Conservation (phyloP, 2,888 invertebrate species). For the Dromius quadrimaculatus region DNA sequence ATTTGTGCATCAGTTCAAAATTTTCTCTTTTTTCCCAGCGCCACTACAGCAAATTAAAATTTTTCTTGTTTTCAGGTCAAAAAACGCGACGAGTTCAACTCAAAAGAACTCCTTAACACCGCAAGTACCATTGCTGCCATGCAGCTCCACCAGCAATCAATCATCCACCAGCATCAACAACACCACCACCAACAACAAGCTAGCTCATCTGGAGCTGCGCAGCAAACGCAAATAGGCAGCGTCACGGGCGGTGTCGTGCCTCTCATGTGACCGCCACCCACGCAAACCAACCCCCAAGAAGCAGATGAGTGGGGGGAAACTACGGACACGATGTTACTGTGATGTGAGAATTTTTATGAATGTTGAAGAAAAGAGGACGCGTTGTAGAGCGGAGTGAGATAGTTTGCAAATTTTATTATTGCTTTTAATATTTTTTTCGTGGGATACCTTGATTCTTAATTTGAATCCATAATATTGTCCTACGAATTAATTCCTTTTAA, state of each 20-base stretch:
- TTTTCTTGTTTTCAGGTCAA: too few relatives aligned
- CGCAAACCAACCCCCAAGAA: background rate
- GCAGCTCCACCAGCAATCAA: constrained; percentile 61
- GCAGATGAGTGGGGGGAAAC: background rate
- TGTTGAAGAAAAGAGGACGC: too few relatives aligned
- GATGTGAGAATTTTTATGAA: too few relatives aligned
- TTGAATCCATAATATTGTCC: too few relatives aligned
- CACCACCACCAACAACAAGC: constrained; percentile 58
- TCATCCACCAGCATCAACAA: constrained; percentile 60
- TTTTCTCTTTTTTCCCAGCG: too few relatives aligned
- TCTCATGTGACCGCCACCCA: constrained; percentile 68
- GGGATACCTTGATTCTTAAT: too few relatives aligned
- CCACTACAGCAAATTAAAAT: too few relatives aligned
- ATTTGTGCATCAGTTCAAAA: too few relatives aligned
- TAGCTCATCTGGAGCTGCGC: constrained; percentile 60
- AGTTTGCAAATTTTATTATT: too few relatives aligned
- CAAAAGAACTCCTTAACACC: constrained; percentile 61
- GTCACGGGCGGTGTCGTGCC: constrained; percentile 59
- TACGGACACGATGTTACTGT: constrained; percentile 55
- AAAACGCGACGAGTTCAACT: constrained; percentile 54
- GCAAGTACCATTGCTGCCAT: constrained; percentile 62
- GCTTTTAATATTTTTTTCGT: too few relatives aligned
- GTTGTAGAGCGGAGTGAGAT: too few relatives aligned
- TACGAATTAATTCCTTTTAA: too few relatives aligned
- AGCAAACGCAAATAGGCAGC: constrained; percentile 35